These are phyloP conservation scores for Nomada goodeniana DNA, from an alignment of 2,888 invertebrate genomes.

Conservation along the genomic window DNA sequence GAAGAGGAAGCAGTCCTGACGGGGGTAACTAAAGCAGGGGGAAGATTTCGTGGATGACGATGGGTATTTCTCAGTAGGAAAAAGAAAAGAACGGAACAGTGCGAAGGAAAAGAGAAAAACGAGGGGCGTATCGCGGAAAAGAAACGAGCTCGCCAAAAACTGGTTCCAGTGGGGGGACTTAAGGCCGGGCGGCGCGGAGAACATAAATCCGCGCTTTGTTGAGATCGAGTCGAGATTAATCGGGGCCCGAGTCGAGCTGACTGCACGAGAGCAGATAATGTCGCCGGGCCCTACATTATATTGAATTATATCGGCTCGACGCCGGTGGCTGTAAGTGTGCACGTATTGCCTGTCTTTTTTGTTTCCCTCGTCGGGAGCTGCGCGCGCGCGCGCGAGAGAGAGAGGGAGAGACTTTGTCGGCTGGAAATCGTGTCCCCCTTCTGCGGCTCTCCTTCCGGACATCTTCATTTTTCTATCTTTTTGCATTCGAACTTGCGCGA, in stretches of 20 bases:
- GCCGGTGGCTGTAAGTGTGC: slow-evolving; percentile 47
- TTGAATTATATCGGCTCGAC: slow-evolving; percentile 76
- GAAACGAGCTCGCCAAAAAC: slow-evolving; percentile 72
- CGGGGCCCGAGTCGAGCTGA: slow-evolving; percentile 68
- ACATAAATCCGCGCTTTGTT: slow-evolving; percentile 79
- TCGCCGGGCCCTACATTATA: slow-evolving; percentile 75
- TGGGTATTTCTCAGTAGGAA: slow-evolving; percentile 19
- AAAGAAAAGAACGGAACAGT: slow-evolving; percentile 11
- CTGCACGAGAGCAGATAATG: slow-evolving; percentile 76
- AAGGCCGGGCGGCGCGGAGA: slow-evolving; percentile 61
- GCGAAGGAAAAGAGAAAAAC: slow-evolving; percentile 16
- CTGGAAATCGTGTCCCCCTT: slow-evolving; percentile 52
- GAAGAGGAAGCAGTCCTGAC: neutral
- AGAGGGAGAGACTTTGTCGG: slow-evolving; percentile 55
- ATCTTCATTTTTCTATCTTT: slow-evolving; percentile 62
- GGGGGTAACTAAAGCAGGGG: neutral
- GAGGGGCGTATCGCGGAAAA: slow-evolving; percentile 62
- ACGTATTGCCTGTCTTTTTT: slow-evolving; percentile 34
- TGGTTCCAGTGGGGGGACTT: slow-evolving; percentile 69
- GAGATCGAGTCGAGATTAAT: slow-evolving; percentile 80
- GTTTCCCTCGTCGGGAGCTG: slow-evolving; percentile 45
- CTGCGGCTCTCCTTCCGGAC: slow-evolving; percentile 48
- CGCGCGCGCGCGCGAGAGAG: neutral
- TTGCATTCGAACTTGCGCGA: neutral
- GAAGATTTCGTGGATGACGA: slow-evolving; percentile 21